These are phyloP conservation scores for Formica aserva DNA, from an alignment of 2,888 invertebrate species.

Conservation along the genomic window DNA sequence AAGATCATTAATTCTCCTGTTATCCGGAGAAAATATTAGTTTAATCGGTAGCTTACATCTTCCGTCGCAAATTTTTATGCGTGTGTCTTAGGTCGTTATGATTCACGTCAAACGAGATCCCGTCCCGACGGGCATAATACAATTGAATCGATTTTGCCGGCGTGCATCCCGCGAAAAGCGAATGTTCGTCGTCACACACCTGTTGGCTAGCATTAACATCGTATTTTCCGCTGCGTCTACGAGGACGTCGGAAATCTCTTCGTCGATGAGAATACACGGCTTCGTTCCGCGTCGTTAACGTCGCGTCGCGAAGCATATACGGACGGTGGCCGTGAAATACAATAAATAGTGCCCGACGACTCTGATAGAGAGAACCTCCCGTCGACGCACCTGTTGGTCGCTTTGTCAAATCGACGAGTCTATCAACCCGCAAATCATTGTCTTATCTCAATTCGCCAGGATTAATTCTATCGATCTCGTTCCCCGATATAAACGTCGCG, in stretches of 20 bases:
- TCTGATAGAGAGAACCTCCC: constrained; percentile 1
- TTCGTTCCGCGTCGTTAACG: constrained; percentile 22
- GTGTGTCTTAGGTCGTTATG: neutral
- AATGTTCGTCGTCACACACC: constrained; percentile 28
- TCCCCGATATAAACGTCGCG: constrained; percentile 49
- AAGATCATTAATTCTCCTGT: neutral
- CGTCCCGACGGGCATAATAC: constrained; percentile 3
- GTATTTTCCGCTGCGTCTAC: constrained; percentile 9
- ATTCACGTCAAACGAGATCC: constrained; percentile 15
- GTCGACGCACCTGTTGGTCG: constrained; percentile 59
- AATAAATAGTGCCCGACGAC: constrained; percentile 48
- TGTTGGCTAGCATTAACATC: constrained; percentile 52
- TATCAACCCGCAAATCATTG: constrained; percentile 49
- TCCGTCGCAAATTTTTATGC: neutral
- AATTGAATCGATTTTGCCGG: constrained; percentile 32
- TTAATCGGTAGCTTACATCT: neutral
- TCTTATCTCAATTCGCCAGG: constrained; percentile 46
- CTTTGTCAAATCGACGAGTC: constrained; percentile 53
- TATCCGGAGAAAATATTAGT: constrained; percentile 16
- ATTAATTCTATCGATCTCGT: constrained; percentile 45
- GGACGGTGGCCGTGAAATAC: constrained; percentile 10
- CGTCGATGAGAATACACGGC: constrained; percentile 16
- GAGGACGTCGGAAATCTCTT: neutral
- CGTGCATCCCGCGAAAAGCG: constrained; percentile 13
- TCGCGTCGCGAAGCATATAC: neutral